These are phyloP conservation scores for Pterobdella sp. DNA, from an alignment of 2,888 invertebrate species.

Conservation along the genomic window DNA sequence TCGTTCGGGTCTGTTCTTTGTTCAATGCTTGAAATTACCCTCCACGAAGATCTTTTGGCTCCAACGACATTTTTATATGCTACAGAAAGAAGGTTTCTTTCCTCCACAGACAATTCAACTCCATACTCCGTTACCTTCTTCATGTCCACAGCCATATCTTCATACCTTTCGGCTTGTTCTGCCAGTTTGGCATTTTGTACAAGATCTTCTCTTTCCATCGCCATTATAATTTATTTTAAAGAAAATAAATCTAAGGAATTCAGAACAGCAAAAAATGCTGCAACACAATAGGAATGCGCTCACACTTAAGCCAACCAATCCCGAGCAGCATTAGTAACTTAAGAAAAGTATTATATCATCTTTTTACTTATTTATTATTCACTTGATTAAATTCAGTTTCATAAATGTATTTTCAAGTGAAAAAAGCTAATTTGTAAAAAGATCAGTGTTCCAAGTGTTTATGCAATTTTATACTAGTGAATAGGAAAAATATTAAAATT, in stretches of 20 bases:
- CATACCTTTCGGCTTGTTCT: constrained; percentile 50
- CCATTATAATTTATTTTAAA: constrained; percentile 8
- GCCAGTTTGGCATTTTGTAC: constrained; percentile 32
- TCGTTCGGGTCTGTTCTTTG: constrained; percentile 74
- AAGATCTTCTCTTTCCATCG: constrained; percentile 29
- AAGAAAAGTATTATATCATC: neutral
- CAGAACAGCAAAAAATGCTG: constrained; percentile 2
- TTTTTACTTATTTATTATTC: no score
- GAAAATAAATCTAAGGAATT: neutral
- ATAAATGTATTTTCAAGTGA: no score
- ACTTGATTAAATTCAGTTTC: no score
- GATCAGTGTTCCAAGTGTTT: no score
- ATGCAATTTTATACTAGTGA: no score
- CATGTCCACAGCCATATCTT: constrained; percentile 98
- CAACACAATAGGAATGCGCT: constrained; percentile 7
- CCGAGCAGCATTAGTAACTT: constrained; percentile 1
- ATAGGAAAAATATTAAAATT: no score
- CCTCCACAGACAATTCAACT: constrained; percentile 91
- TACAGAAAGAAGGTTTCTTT: constrained; percentile 91
- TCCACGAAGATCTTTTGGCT: constrained; percentile 92
- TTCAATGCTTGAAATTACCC: constrained; percentile 97
- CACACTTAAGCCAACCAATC: constrained; percentile 5
- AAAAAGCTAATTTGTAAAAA: no score
- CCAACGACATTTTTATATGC: constrained; percentile 99
- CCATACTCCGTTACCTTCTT: constrained; percentile 90